These are phyloP conservation scores for Metopolophium dirhodum DNA, from an alignment of 1,140 invertebrate species.

Conservation along the genomic window DNA sequence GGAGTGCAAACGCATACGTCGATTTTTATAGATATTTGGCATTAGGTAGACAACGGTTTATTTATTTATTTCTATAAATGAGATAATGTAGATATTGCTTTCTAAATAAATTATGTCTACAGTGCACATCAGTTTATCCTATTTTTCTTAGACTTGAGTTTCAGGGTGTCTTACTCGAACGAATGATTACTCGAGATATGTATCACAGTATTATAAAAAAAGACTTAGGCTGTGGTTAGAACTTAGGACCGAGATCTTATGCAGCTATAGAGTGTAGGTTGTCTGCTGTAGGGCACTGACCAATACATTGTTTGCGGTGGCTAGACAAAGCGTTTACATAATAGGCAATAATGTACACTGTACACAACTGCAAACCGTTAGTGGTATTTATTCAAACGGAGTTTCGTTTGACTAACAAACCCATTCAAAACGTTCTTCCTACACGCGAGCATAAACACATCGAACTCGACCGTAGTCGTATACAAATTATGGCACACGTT, in stretches of 20 bases:
- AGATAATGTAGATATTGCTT: not conserved
- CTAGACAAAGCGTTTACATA: not conserved
- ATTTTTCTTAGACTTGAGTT: not conserved
- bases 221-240: not conserved
- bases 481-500: conserved; percentile 1
- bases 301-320: not conserved
- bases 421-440: conserved; percentile 13
- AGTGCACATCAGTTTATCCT: not conserved
- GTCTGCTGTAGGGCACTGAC: not conserved
- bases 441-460: not conserved
- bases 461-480: not conserved
- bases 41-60: not conserved
- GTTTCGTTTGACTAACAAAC: not conserved
- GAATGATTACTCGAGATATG: not conserved
- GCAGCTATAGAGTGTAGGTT: not conserved
- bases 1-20: not conserved
- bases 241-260: not conserved
- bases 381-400: not conserved
- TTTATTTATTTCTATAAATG: not conserved
- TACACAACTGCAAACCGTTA: not conserved
- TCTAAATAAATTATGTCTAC: not conserved
- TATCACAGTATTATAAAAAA: not conserved
- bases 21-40: not conserved
- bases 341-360: not conserved
- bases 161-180: not conserved